Conservation (phyloP, 2,888 invertebrate species). For the Mesodorylaimus sp. region DNA sequence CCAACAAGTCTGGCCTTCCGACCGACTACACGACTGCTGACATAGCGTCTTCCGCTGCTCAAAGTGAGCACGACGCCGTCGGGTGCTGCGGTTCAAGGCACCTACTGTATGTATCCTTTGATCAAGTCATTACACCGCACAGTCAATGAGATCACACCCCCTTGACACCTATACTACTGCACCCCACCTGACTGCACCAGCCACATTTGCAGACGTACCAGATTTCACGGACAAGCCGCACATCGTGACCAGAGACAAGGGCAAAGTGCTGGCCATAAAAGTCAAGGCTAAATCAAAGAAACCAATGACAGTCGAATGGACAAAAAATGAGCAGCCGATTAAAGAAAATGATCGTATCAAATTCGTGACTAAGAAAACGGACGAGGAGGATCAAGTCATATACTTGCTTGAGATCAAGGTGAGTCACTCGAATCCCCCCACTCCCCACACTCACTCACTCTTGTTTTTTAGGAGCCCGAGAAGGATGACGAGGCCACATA, state of each 20-base stretch:
- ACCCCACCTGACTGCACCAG: no score
- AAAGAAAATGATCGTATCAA: conserved; percentile 25
- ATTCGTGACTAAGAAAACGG: conserved; percentile 22
- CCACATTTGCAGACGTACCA: conserved; percentile 29
- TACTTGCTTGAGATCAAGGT: conserved; percentile 17
- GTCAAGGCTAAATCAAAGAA: conserved; percentile 25
- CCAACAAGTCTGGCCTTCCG: no score
- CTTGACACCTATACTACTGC: no score
- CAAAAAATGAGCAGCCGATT: conserved; percentile 26
- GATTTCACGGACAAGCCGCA: conserved; percentile 30
- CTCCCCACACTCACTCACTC: no score
- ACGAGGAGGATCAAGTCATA: conserved; percentile 24
- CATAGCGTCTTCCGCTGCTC: no score
- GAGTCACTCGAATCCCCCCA: background rate
- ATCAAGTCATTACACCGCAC: no score
- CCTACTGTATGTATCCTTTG: no score
- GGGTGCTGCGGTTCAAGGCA: no score
- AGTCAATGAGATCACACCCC: no score
- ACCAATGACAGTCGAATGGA: conserved; percentile 12
- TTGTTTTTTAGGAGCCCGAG: conserved; percentile 10
- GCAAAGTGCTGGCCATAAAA: conserved; percentile 27
- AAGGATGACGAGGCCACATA: conserved; percentile 12
- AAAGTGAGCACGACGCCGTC: no score
- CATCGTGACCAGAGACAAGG: conserved; percentile 28
- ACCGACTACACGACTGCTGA: no score